phyloP scores from a whole-genome alignment of 2,888 invertebrate species.

The Rotaria sp. region DNA sequence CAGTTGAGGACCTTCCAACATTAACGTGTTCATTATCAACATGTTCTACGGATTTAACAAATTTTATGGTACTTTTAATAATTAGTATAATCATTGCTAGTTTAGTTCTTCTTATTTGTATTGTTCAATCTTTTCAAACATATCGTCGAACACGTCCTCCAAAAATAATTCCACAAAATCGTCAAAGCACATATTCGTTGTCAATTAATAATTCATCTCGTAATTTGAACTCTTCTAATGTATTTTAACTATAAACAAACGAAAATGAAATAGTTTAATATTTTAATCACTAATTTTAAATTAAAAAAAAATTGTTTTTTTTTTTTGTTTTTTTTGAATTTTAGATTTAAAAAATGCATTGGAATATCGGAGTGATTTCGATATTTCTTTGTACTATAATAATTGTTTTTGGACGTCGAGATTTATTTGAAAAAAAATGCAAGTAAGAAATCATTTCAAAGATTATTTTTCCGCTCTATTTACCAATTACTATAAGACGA shows the following conservation, averaged over 20 bases:
- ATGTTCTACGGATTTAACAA: neutral
- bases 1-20: neutral
- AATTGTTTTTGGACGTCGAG: neutral
- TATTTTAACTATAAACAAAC: neutral
- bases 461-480: neutral
- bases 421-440: neutral
- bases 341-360: neutral
- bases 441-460: neutral
- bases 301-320: too few species aligned
- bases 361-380: neutral
- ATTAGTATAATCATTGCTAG: neutral
- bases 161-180: neutral
- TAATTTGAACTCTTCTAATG: neutral
- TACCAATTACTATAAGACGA: neutral
- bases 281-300: too few species aligned
- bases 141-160: neutral
- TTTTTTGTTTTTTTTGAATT: neutral
- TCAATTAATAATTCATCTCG: neutral
- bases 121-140: too few species aligned
- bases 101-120: too few species aligned
- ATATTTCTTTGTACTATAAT: neutral
- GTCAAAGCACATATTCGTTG: neutral
- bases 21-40: neutral
- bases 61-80: neutral
- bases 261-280: too few species aligned